Evolutionary conservation across 2,888 invertebrate genomes (phyloP).

Genomic region (Oegoconia quadripuncta): DNA sequence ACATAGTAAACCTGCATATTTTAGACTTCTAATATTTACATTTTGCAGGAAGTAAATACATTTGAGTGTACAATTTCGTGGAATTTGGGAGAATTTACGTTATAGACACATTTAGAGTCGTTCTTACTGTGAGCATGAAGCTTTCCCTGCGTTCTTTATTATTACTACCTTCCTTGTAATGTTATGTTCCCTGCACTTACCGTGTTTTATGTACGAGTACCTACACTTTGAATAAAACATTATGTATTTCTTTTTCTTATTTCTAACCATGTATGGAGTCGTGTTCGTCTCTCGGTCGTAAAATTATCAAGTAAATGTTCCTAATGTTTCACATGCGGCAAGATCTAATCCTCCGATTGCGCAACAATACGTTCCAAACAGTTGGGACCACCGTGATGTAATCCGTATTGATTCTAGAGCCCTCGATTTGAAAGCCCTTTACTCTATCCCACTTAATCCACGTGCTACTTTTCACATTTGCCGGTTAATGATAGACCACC

Average conservation of each 20-base stretch:
- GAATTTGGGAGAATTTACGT: slow-evolving; percentile 12
- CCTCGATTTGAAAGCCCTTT: slow-evolving; percentile 17
- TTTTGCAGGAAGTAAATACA: no score
- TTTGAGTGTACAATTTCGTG: slow-evolving; percentile 2
- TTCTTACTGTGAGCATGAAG: not conserved
- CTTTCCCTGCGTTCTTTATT: slow-evolving; percentile 6
- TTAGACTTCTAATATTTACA: no score
- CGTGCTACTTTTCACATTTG: slow-evolving; percentile 19
- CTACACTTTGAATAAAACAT: slow-evolving; percentile 10
- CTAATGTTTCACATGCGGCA: slow-evolving; percentile 1
- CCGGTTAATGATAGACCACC: slow-evolving; percentile 9
- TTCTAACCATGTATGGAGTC: slow-evolving; percentile 3
- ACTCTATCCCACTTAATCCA: slow-evolving; percentile 25
- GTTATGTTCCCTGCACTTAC: slow-evolving; percentile 3
- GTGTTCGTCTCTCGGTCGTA: slow-evolving; percentile 20
- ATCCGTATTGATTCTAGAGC: slow-evolving; percentile 15
- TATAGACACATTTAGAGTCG: slow-evolving; percentile 8
- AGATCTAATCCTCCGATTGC: slow-evolving; percentile 3
- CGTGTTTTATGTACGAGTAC: slow-evolving; percentile 7
- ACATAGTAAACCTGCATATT: no score
- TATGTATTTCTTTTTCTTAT: slow-evolving; percentile 7
- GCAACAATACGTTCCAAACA: not conserved
- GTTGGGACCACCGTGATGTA: slow-evolving; percentile 14
- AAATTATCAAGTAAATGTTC: slow-evolving; percentile 31
- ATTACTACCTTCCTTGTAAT: not conserved